Evolutionary conservation across 2,113 vertebrate genomes (phyloP).

Genomic region (Cottus gobio): DNA sequence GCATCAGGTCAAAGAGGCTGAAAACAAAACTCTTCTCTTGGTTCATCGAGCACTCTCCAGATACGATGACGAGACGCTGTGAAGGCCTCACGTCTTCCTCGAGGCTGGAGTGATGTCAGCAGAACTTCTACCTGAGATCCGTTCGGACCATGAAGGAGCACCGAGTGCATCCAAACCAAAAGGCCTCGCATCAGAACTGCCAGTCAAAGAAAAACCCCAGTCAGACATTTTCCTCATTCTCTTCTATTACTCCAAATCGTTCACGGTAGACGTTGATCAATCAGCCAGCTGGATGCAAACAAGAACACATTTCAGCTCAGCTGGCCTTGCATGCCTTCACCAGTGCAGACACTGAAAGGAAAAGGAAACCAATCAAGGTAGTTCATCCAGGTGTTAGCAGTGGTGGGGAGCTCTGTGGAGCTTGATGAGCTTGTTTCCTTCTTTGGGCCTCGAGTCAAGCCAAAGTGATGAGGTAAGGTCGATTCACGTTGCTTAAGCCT

Average conservation of each 20-base stretch:
- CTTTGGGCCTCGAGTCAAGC: too few species aligned
- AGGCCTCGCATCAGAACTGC: neutral
- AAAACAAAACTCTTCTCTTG: neutral
- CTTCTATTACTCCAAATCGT: neutral
- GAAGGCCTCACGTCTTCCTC: neutral
- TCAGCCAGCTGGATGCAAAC: neutral
- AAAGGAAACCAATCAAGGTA: too few species aligned
- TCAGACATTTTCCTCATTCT: neutral
- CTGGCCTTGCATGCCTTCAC: neutral
- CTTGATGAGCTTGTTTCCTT: too few species aligned
- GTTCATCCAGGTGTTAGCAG: too few species aligned
- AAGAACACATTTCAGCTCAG: neutral
- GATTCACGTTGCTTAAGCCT: neutral
- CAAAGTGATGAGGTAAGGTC: too few species aligned
- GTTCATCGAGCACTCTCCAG: neutral
- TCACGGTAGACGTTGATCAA: too few species aligned
- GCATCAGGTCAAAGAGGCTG: neutral
- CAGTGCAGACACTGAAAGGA: too few species aligned
- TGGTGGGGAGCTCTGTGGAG: too few species aligned
- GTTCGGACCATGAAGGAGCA: too few species aligned
- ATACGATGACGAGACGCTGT: neutral
- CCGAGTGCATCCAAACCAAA: too few species aligned
- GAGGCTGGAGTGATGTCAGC: neutral
- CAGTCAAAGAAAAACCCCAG: too few species aligned
- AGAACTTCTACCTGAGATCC: too few species aligned